phyloP scores from a whole-genome alignment of 2,797 vertebrate genomes.

The Tinamus major region DNA sequence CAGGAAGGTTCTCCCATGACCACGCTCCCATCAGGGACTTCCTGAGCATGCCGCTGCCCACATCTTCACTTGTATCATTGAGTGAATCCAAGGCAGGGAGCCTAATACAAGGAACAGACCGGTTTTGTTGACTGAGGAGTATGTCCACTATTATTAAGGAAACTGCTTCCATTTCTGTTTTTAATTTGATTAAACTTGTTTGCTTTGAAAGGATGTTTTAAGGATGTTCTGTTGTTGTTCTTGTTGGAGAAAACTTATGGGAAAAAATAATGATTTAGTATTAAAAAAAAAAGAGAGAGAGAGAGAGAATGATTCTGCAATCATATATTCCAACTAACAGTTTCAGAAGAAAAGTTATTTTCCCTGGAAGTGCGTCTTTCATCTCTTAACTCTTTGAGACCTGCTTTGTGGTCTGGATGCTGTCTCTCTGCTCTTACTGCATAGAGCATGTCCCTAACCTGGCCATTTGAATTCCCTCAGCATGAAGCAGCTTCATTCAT shows the following conservation, averaged over 20 bases:
- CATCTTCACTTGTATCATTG: neutral
- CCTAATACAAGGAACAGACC: neutral
- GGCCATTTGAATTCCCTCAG: slow-evolving; percentile 41
- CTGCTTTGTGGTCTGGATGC: neutral
- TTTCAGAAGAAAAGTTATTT: slow-evolving; percentile 6
- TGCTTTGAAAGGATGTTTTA: neutral
- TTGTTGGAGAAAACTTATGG: neutral
- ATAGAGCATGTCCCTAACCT: neutral
- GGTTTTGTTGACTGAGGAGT: neutral
- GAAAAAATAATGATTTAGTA: neutral
- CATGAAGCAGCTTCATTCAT: slow-evolving; percentile 46
- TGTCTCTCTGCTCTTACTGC: neutral
- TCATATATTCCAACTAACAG: neutral
- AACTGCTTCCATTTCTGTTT: neutral
- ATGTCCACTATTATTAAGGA: neutral
- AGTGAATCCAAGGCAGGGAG: neutral
- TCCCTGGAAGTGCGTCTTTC: neutral
- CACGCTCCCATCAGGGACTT: neutral
- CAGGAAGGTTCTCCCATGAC: neutral
- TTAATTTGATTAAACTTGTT: neutral
- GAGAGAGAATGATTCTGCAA: neutral
- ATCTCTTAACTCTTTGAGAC: neutral
- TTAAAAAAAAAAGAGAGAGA: too few relatives aligned
- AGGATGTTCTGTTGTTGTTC: neutral
- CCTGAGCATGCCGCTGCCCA: neutral